These are phyloP conservation scores for Azemiops feae DNA, from an alignment of 2,113 vertebrate species.

Conservation along the genomic window DNA sequence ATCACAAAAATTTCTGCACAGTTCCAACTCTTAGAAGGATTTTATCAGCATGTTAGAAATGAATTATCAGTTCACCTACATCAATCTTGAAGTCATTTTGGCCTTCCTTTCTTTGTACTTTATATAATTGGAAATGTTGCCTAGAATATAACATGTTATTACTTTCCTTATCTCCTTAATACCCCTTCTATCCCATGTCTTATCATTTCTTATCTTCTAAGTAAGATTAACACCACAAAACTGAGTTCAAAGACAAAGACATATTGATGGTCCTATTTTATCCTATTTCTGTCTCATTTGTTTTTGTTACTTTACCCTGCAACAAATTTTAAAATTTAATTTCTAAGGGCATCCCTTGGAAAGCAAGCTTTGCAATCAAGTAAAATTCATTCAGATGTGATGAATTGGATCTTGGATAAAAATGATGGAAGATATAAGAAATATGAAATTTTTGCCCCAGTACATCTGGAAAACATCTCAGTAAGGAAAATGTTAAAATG, in stretches of 20 bases:
- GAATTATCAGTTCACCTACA: not conserved
- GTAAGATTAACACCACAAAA: not conserved
- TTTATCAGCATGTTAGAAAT: not conserved
- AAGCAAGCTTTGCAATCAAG: not conserved
- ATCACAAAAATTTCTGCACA: not conserved
- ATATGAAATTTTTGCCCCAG: not conserved
- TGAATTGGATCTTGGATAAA: not conserved
- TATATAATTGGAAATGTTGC: not conserved
- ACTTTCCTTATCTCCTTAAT: not conserved
- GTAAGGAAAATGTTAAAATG: not conserved
- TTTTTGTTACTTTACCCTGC: not conserved
- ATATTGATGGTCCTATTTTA: not conserved
- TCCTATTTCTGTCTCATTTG: not conserved
- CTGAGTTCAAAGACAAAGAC: not conserved
- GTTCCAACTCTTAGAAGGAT: not conserved
- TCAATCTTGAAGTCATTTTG: not conserved
- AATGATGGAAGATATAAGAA: too few species aligned
- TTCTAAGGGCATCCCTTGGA: not conserved
- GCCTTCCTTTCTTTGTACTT: not conserved
- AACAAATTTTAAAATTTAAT: not conserved
- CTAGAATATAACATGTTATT: not conserved
- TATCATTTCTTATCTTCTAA: not conserved
- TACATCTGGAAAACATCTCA: not conserved
- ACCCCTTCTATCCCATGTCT: not conserved
- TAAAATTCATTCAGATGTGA: not conserved